A percentile compares a stretch with the other conserved stretches of the same genome.
These are phyloP conservation scores for Oreonectes daqikongensis DNA, from an alignment of 2,797 vertebrate species.

Conservation along the genomic window DNA sequence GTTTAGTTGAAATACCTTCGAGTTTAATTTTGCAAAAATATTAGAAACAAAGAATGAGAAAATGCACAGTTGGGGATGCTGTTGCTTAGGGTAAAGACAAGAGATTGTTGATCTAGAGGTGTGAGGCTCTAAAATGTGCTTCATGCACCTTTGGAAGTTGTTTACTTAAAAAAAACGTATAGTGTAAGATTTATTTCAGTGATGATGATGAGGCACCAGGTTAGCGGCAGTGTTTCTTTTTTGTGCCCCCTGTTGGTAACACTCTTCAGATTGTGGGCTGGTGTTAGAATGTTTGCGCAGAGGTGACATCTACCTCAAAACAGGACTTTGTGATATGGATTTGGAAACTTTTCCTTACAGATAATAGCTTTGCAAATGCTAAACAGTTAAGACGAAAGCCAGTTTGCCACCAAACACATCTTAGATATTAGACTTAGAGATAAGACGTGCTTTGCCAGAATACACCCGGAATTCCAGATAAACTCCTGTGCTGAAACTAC, in stretches of 20 bases:
- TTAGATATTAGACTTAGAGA: background rate
- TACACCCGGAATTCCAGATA: conserved; percentile 13
- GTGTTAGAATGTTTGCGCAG: conserved; percentile 4
- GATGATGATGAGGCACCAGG: conserved; percentile 1
- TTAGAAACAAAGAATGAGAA: background rate
- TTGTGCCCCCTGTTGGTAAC: background rate
- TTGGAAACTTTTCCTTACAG: background rate
- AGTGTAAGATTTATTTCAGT: background rate
- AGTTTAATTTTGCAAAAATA: background rate
- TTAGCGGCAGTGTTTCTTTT: background rate
- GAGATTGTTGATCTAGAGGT: too few species aligned
- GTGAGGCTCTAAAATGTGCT: too few species aligned
- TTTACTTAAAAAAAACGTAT: background rate
- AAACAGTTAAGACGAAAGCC: background rate
- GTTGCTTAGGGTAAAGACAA: background rate
- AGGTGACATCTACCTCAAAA: conserved; percentile 4
- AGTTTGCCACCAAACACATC: background rate
- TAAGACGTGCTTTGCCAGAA: conserved; percentile 2
- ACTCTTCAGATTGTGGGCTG: background rate
- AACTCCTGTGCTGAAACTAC: background rate
- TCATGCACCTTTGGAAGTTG: too few species aligned
- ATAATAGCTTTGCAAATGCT: conserved; percentile 5
- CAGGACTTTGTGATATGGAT: background rate
- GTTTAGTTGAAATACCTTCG: background rate
- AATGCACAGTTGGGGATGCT: background rate